Base-by-base conservation (phyloP, 2,888 invertebrate species). In the Dolichomitus sp. region DNA sequence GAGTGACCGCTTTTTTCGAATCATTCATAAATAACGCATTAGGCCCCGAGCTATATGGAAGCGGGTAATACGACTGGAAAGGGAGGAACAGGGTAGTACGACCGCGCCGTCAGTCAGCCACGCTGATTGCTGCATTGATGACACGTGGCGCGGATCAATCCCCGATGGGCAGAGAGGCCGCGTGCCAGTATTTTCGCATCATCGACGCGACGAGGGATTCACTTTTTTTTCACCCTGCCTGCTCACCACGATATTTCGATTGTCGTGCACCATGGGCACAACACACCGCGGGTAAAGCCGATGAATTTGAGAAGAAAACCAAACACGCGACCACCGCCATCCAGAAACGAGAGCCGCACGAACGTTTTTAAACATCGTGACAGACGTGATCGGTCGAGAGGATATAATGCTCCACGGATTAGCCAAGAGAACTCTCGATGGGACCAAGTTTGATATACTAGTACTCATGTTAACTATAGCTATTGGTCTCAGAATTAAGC, bases 141-240 rank as follows among this genome's bases (percentile, higher is more conserved):
- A 89, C 92, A 92, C 93, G 93, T 93, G 93, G 87, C 89, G 79
- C 87, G 91, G 93, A 93, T 93, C 93, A 93, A 92, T 92, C 91
- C 91, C 87, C 88, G 83, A 83, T 86, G 81, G 86, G 89, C 81
- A 85, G 84, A 85, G 85, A 83, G 83, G 83, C 86, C 93, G 93
- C 92, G 93, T 93, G 93, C 89, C 90, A 90, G 87, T 93, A 92
- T 93, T 93, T 93, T 92, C 91, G 91, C 92, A 92, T 92, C 92
- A 92, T 92, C 92, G 91, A 89, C 88, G 86, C 80, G 69, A 80
- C 74, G 61, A 77, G 79, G 80, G 81, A 85, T 81, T 81, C 83
- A 54, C 83, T 63, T 81, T 80, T 72, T 78, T 74, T 74, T 52
- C 59, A 40, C 61, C 37, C 63, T 57, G 33, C 37, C 30, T 50